phyloP scores from a whole-genome alignment of 2,797 vertebrate genomes.

The Alca torda region DNA sequence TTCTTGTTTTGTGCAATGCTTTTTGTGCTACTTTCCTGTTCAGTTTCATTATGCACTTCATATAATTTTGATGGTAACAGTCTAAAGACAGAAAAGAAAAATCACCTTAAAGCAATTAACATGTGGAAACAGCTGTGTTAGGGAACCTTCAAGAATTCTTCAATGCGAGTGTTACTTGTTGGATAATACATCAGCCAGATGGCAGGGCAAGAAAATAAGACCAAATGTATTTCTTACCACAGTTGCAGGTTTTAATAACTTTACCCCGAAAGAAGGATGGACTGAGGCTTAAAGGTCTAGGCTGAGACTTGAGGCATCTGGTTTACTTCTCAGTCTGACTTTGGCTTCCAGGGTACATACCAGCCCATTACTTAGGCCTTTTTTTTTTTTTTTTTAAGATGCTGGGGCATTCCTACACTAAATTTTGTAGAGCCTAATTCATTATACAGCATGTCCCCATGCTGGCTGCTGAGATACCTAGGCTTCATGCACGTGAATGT shows the following conservation, averaged over 20 bases:
- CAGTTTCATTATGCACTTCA: conserved; percentile 31
- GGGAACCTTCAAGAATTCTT: conserved; percentile 43
- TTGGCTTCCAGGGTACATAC: neutral
- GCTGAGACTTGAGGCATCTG: neutral
- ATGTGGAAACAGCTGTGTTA: conserved; percentile 50
- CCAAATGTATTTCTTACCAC: neutral
- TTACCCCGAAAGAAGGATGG: neutral
- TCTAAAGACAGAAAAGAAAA: conserved; percentile 46
- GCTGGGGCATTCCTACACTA: neutral
- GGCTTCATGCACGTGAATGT: neutral
- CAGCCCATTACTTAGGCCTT: neutral
- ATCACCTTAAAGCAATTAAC: conserved; percentile 55
- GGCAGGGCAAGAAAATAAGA: conserved; percentile 34
- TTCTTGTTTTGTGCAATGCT: conserved; percentile 23
- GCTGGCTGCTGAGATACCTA: neutral
- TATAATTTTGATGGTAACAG: conserved; percentile 51
- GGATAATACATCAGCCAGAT: conserved; percentile 55
- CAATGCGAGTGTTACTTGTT: conserved; percentile 6
- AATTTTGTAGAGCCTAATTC: neutral
- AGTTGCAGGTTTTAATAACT: conserved; percentile 31
- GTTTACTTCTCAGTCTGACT: neutral
- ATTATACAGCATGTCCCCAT: neutral
- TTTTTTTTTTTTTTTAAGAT: neutral
- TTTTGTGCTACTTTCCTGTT: conserved; percentile 34
- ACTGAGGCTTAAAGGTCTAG: conserved; percentile 17